Conservation (phyloP, 2,113 vertebrate species). For the Clinocottus analis region DNA sequence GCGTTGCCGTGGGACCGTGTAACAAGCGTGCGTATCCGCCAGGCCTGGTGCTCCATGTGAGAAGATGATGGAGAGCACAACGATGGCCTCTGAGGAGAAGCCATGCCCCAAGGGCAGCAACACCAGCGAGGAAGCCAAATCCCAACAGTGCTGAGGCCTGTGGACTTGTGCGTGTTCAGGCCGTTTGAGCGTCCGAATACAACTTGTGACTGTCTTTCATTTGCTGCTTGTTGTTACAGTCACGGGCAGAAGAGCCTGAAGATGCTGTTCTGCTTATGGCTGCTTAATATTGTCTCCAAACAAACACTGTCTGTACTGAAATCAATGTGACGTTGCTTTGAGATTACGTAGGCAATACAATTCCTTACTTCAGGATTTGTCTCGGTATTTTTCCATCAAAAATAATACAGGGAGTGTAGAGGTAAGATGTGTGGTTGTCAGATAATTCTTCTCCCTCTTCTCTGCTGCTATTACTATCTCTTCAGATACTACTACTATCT, state of each 20-base stretch:
- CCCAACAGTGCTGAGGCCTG: conserved; percentile 20
- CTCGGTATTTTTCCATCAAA: conserved; percentile 19
- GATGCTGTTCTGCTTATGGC: background rate
- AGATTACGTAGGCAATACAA: background rate
- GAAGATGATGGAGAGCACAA: conserved; percentile 58
- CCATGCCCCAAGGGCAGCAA: conserved; percentile 50
- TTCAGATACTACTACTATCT: too few species aligned
- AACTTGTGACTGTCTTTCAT: background rate
- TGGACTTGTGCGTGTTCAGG: conserved; percentile 14
- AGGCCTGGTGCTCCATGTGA: conserved; percentile 70
- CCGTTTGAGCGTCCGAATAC: conserved; percentile 12
- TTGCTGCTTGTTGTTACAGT: background rate
- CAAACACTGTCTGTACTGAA: background rate
- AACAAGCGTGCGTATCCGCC: conserved; percentile 48
- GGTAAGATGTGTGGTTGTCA: conserved; percentile 6
- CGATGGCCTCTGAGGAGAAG: conserved; percentile 62
- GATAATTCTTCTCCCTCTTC: background rate
- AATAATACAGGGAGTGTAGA: conserved; percentile 4
- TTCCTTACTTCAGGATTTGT: background rate
- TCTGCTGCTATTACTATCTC: background rate
- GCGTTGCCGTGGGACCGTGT: conserved; percentile 61
- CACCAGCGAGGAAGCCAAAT: conserved; percentile 45
- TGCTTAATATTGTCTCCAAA: background rate
- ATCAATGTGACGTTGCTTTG: background rate
- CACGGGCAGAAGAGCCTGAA: background rate